These are phyloP conservation scores for Mus minutoides DNA, from an alignment of 2,797 vertebrate species.

Conservation along the genomic window DNA sequence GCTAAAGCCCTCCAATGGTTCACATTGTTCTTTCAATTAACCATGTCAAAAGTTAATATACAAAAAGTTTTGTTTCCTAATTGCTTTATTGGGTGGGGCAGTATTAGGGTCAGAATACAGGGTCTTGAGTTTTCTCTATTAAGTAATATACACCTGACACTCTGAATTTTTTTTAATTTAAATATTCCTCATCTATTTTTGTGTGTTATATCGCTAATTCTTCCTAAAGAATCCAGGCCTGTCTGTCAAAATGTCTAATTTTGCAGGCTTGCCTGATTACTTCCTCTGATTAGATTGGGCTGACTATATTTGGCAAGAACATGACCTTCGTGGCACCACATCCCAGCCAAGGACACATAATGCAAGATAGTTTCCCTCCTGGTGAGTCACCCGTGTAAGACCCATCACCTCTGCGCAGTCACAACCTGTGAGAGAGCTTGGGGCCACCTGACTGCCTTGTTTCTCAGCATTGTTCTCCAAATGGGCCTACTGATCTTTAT, in stretches of 20 bases:
- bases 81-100: not conserved
- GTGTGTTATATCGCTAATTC: not conserved
- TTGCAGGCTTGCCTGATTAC: constrained; percentile 22
- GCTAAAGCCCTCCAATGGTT: not conserved
- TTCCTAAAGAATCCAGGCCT: constrained; percentile 34
- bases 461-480: not conserved
- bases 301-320: constrained; percentile 39
- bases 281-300: not conserved
- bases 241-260: constrained; percentile 42
- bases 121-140: not conserved
- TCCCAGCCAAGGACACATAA: not conserved
- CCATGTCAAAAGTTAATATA: not conserved
- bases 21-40: not conserved
- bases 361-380: not conserved
- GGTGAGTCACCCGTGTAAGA: not conserved
- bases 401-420: not conserved
- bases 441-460: not conserved
- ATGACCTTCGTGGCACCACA: not conserved
- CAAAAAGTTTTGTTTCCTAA: not conserved
- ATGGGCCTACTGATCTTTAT: not conserved
- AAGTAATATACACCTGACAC: not conserved
- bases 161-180: constrained; percentile 2
- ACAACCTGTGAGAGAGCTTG: not conserved
- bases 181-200: constrained; percentile 21
- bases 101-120: not conserved